Percentiles rank a stretch among this genome's conserved stretches.
These are phyloP conservation scores for Ptychobarbus kaznakovi DNA, from an alignment of 2,797 vertebrate genomes.

Conservation along the genomic window DNA sequence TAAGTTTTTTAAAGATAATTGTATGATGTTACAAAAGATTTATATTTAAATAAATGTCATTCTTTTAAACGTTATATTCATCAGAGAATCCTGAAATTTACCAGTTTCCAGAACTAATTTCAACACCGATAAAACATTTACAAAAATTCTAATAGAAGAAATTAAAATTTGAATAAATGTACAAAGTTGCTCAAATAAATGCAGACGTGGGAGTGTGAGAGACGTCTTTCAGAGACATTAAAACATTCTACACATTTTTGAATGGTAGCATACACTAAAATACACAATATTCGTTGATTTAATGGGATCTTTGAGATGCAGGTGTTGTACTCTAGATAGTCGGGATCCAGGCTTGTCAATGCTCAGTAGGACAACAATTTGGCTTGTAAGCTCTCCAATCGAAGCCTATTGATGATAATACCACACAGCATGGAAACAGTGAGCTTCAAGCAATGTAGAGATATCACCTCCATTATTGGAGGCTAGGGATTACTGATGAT, in stretches of 20 bases:
- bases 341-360: not conserved
- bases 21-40: too few species aligned
- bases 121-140: too few species aligned
- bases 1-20: too few species aligned
- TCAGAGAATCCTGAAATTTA: too few species aligned
- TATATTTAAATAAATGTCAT: too few species aligned
- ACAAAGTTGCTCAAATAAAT: not conserved
- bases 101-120: too few species aligned
- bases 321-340: not conserved
- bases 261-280: not conserved
- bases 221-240: not conserved
- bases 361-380: conserved; percentile 9
- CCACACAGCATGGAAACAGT: conserved; percentile 9
- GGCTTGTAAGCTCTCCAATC: conserved; percentile 24
- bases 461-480: conserved; percentile 41
- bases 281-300: not conserved
- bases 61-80: too few species aligned
- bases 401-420: conserved; percentile 43
- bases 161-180: too few species aligned
- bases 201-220: not conserved
- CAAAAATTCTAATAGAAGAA: too few species aligned
- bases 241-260: not conserved
- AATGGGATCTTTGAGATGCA: not conserved
- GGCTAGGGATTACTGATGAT: conserved; percentile 35
- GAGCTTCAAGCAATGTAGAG: conserved; percentile 10